phyloP scores from a whole-genome alignment of 2,113 vertebrate genomes.

The Oceanites oceanicus region DNA sequence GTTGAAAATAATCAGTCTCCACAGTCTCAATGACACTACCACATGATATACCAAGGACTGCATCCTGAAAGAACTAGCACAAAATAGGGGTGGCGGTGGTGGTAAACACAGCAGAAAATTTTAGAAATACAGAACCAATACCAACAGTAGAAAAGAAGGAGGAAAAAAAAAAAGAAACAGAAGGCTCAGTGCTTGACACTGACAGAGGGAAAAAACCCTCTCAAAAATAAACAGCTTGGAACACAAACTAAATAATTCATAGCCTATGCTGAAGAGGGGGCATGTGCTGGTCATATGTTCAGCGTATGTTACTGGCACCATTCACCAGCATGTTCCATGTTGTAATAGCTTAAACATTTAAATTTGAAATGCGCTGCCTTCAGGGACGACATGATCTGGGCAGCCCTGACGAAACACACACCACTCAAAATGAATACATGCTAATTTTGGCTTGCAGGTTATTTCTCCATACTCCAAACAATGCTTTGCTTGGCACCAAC shows the following conservation, averaged over 20 bases:
- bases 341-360: slow-evolving; percentile 36
- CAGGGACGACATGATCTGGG: slow-evolving; percentile 54
- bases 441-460: slow-evolving; percentile 59
- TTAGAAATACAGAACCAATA: background rate
- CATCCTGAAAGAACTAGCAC: background rate
- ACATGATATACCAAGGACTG: background rate
- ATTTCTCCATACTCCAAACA: slow-evolving; percentile 49
- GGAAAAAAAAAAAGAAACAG: background rate
- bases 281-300: slow-evolving; percentile 57
- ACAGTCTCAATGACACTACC: background rate
- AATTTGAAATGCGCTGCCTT: slow-evolving; percentile 42
- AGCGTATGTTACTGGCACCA: slow-evolving; percentile 43
- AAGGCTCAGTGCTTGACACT: background rate
- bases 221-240: slow-evolving; percentile 30
- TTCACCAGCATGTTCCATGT: slow-evolving; percentile 38
- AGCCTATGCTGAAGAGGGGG: background rate
- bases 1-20: background rate
- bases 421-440: background rate
- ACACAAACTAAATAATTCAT: slow-evolving; percentile 30
- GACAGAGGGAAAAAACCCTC: background rate
- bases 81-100: background rate
- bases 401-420: slow-evolving; percentile 50
- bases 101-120: background rate
- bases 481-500: slow-evolving; percentile 49
- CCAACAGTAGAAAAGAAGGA: background rate